Conservation (phyloP, 2,113 vertebrate species). For the Oriolus oriolus region DNA sequence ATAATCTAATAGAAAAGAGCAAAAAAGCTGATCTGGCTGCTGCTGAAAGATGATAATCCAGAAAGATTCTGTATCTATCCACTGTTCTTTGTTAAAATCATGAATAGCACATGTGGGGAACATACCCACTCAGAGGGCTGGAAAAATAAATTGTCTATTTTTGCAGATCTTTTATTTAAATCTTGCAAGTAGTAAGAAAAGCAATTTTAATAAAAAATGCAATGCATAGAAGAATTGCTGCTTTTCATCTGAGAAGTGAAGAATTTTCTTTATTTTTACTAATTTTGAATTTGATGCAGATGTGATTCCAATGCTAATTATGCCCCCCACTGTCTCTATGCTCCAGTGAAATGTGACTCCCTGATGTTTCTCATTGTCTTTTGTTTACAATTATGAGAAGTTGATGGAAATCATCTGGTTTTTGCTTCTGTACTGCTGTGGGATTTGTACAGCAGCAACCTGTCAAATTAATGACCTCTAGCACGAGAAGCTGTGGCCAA, state of each 20-base stretch:
- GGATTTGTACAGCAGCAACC: slow-evolving; percentile 48
- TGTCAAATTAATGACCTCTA: slow-evolving; percentile 53
- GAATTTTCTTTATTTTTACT: slow-evolving; percentile 60
- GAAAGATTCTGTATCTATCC: neutral
- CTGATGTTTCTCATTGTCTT: slow-evolving; percentile 65
- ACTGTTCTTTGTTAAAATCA: neutral
- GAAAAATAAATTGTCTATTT: slow-evolving; percentile 7
- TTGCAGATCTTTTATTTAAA: slow-evolving; percentile 25
- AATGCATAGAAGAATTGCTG: neutral
- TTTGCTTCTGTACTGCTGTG: slow-evolving; percentile 47
- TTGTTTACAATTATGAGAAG: slow-evolving; percentile 61
- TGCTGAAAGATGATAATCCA: neutral
- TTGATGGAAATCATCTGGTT: slow-evolving; percentile 60
- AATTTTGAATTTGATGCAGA: slow-evolving; percentile 58
- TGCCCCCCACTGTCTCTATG: slow-evolving; percentile 32
- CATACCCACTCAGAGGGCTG: neutral
- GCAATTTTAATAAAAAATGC: slow-evolving; percentile 22
- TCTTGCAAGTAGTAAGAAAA: slow-evolving; percentile 22
- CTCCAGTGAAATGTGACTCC: slow-evolving; percentile 65
- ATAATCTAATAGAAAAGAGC: neutral
- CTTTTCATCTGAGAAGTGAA: slow-evolving; percentile 31
- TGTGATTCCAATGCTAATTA: slow-evolving; percentile 60
- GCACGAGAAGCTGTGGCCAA: neutral
- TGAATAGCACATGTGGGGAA: neutral
- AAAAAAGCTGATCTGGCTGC: neutral